A percentile compares a stretch with the other conserved stretches of the same genome.
phyloP scores from a whole-genome alignment of 1,140 invertebrate genomes.

The Drusus annulatus region DNA sequence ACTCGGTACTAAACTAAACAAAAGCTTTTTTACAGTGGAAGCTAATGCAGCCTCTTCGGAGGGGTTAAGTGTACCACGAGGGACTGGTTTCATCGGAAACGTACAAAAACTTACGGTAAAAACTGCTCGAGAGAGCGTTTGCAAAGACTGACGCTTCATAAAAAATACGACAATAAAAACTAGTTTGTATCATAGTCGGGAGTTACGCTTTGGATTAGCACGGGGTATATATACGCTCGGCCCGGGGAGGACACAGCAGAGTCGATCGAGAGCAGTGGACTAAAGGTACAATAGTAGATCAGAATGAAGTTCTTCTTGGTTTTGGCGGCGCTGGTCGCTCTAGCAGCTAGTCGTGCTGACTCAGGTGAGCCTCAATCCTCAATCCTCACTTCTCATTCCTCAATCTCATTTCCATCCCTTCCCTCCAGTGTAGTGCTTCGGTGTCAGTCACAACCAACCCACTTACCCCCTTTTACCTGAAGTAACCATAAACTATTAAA shows the following conservation, averaged over 20 bases:
- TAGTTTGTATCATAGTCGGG: constrained; percentile 39
- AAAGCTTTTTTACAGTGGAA: no score
- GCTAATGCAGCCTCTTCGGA: not conserved
- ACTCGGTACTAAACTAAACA: no score
- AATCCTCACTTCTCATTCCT: no score
- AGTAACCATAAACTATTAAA: not conserved
- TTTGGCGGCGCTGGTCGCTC: constrained; percentile 10
- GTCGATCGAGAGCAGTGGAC: constrained; percentile 3
- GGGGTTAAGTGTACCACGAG: constrained; percentile 32
- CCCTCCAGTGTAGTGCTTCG: not conserved
- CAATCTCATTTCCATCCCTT: not conserved
- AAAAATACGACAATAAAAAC: constrained; percentile 55
- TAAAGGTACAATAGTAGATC: not conserved
- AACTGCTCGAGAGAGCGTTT: constrained; percentile 40
- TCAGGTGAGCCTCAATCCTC: constrained; percentile 17
- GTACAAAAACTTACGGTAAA: constrained; percentile 41
- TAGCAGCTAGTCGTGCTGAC: constrained; percentile 1
- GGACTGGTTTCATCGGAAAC: constrained; percentile 50
- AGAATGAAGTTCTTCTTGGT: constrained; percentile 24
- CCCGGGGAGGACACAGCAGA: constrained; percentile 19
- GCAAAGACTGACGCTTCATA: not conserved
- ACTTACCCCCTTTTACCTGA: not conserved
- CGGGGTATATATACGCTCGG: constrained; percentile 26
- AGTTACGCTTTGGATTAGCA: not conserved
- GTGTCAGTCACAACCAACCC: not conserved